phyloP scores from a whole-genome alignment of 2,888 invertebrate species.

The Hydrotaea cyrtoneurina region DNA sequence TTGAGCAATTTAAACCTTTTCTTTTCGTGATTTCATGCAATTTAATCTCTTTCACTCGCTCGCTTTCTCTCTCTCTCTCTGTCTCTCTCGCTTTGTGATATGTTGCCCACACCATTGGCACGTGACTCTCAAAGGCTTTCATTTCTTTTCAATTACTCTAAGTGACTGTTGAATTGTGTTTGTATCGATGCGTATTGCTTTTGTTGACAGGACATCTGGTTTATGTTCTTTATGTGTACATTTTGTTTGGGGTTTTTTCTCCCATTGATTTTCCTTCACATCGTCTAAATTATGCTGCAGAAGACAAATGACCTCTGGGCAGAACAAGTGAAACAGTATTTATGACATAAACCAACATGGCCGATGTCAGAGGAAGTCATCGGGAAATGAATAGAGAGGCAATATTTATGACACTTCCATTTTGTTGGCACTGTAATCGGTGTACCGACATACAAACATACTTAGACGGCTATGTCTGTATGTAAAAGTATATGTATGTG shows the following conservation, averaged over 20 bases:
- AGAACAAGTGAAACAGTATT: neutral
- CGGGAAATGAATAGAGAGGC: neutral
- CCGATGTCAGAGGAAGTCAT: neutral
- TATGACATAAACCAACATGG: neutral
- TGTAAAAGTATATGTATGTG: no score
- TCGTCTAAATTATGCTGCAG: neutral
- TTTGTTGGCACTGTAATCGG: neutral
- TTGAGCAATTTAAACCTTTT: slow-evolving; percentile 2
- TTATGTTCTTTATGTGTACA: slow-evolving; percentile 8
- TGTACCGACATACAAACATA: neutral
- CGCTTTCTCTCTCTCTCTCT: no score
- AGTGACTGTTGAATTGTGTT: neutral
- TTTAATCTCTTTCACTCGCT: slow-evolving; percentile 5
- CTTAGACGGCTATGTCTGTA: neutral
- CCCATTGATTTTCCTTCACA: neutral
- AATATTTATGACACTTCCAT: neutral
- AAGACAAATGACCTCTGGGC: slow-evolving; percentile 30
- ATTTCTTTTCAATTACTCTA: slow-evolving; percentile 13
- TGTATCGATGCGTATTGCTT: slow-evolving; percentile 3
- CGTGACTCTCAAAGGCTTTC: neutral
- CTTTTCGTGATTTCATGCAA: slow-evolving; percentile 8
- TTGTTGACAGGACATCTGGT: slow-evolving; percentile 7
- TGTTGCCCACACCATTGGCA: neutral
- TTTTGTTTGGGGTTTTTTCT: neutral
- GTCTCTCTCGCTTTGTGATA: no score